phyloP scores from a whole-genome alignment of 92 coral and sea anemone species.

The Metridium senile region DNA sequence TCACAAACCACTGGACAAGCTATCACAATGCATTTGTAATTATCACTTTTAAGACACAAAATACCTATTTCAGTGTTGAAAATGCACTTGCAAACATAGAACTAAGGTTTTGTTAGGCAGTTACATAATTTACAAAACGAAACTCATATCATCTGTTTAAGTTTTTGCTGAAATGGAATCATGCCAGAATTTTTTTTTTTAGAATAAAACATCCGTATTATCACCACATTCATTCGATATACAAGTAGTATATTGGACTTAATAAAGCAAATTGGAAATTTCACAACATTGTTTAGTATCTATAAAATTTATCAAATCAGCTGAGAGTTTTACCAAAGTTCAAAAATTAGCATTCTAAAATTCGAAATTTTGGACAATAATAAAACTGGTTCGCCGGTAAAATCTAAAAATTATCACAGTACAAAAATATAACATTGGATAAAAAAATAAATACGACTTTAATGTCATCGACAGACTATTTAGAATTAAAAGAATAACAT shows the following conservation, averaged over 20 bases:
- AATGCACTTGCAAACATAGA: neutral
- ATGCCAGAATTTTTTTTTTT: neutral
- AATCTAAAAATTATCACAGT: too few relatives aligned
- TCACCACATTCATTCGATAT: neutral
- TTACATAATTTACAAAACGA: neutral
- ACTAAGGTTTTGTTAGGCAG: neutral
- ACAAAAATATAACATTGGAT: too few relatives aligned
- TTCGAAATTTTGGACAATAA: too few relatives aligned
- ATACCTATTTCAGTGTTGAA: neutral
- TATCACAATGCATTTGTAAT: neutral
- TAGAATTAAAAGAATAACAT: neutral
- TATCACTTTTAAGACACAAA: neutral
- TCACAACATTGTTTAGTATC: neutral
- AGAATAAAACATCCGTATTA: neutral
- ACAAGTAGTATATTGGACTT: neutral
- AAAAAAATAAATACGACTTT: neutral
- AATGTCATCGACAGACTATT: neutral
- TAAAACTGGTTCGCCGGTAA: too few relatives aligned
- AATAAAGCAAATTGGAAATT: neutral
- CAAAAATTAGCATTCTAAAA: too few relatives aligned
- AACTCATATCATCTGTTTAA: conserved; percentile 4
- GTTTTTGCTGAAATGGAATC: conserved; percentile 9
- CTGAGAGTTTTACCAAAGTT: neutral
- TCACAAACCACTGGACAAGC: neutral
- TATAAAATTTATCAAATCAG: neutral